Percentiles rank a stretch among this genome's conserved stretches.
Evolutionary conservation across 2,888 invertebrate species (phyloP).

Genomic region (Microctonus aethiopoides): DNA sequence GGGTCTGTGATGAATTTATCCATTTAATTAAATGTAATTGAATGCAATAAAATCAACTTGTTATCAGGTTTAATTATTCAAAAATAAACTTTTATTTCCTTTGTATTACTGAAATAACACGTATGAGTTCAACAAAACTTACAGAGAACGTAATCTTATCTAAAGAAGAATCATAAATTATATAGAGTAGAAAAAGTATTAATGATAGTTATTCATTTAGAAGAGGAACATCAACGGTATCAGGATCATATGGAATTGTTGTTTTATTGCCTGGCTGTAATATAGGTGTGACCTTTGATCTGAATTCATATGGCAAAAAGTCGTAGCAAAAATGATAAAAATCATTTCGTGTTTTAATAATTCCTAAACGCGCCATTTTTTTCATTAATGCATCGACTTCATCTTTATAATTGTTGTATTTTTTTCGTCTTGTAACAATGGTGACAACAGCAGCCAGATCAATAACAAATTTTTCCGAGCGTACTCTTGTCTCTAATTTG

Average conservation of each 20-base stretch:
- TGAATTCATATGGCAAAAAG: slow-evolving; percentile 57
- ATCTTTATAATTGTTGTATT: slow-evolving; percentile 49
- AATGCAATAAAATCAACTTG: no score
- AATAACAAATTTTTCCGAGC: slow-evolving; percentile 53
- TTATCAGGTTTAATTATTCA: background rate
- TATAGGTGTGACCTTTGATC: slow-evolving; percentile 57
- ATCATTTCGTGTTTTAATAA: slow-evolving; percentile 53
- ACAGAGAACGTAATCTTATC: background rate
- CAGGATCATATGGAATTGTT: slow-evolving; percentile 55
- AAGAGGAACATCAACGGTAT: slow-evolving; percentile 44
- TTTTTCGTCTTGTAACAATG: slow-evolving; percentile 45
- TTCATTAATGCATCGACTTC: slow-evolving; percentile 51
- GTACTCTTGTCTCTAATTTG: slow-evolving; percentile 44
- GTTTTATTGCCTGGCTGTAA: slow-evolving; percentile 52
- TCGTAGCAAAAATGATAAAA: slow-evolving; percentile 58
- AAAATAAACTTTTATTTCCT: background rate
- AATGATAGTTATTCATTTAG: slow-evolving; percentile 27
- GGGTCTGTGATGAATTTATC: background rate
- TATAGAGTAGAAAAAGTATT: background rate
- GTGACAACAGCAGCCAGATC: slow-evolving; percentile 41
- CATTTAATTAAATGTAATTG: background rate
- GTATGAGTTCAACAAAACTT: background rate
- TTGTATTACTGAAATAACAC: background rate
- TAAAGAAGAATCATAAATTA: background rate
- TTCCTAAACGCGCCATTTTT: slow-evolving; percentile 53